Base-by-base conservation (phyloP, 2,888 invertebrate species). In the Fragum fragum region DNA sequence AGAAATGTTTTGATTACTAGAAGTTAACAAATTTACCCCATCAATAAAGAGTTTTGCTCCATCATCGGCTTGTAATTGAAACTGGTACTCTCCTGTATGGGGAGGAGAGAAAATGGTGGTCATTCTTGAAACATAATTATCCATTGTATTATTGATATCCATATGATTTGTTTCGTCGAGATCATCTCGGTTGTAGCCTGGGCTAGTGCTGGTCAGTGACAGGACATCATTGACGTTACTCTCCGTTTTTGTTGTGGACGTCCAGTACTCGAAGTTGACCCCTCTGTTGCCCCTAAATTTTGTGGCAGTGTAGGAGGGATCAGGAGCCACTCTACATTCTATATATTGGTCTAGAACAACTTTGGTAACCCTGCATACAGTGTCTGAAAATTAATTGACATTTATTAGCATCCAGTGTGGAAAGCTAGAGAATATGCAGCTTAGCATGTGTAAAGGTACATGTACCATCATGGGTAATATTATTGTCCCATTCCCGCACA, bases 41-140 rank as follows among this genome's bases (percentile, higher is more conserved):
- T 85, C 79, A 14, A 85, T 32, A 74, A 32, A 91, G 0, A 93
- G 79, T 23, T 81, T 86, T 5, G 88, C 90, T 9, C 79, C 71
- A 63, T 91, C 90, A 73, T 90, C 88, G 11, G 88, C 87, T 68
- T 73, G 84, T 5, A 89, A 57, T 63, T 81, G 78, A 61, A 92
- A 91, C 63, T 76, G 57, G 77, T 91, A 92, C 5, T 84, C 78
- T 32, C 90, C 89, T 63, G 78, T 80, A 39, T 85, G 81, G 0
- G 91, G 91, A 6, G 91, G 89, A 16, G 88, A 75, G 76, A 92
- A 91, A 70, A 85, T 90, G 1, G 88, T 89, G 9, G 83, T 82
- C 80, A 88, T 86, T 55, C 85, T 86, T 9, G 84, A 82, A 29
- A 87, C 88, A 80, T 85, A 89, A 21, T 76, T 73, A 36, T 86